Evolutionary conservation across 2,797 vertebrate genomes (phyloP).

Genomic region (Heterohyrax brucei): DNA sequence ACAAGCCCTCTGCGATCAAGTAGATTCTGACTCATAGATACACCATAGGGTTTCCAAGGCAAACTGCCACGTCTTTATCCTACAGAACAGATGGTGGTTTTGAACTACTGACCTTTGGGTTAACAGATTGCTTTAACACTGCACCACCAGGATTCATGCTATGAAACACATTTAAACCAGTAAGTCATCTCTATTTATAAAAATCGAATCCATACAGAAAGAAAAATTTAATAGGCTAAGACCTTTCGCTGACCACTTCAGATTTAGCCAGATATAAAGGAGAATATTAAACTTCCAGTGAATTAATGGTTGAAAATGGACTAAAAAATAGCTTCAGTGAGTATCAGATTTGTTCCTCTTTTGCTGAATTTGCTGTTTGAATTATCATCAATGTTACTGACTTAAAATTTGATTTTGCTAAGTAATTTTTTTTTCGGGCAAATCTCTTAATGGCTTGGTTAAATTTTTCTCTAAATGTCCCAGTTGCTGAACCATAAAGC

Average conservation of each 20-base stretch:
- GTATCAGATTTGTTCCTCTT: background rate
- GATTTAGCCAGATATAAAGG: conserved; percentile 25
- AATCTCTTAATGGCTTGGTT: background rate
- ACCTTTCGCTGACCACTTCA: conserved; percentile 12
- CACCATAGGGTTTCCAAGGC: too few relatives aligned
- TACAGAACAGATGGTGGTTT: too few relatives aligned
- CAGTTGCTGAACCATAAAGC: conserved; percentile 2
- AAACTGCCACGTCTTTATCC: too few relatives aligned
- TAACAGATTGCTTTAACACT: too few relatives aligned
- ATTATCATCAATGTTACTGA: background rate
- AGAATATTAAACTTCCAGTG: background rate
- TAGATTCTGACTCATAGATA: too few relatives aligned
- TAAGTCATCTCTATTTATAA: conserved; percentile 50
- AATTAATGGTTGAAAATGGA: background rate
- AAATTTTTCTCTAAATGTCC: conserved; percentile 54
- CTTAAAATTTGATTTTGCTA: conserved; percentile 57
- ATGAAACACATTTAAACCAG: conserved; percentile 44
- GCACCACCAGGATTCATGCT: too few relatives aligned
- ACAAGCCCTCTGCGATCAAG: too few relatives aligned
- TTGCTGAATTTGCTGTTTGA: background rate
- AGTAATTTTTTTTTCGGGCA: background rate
- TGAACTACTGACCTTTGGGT: too few relatives aligned
- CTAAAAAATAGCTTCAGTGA: background rate
- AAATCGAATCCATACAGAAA: conserved; percentile 43
- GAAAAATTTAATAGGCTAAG: conserved; percentile 25